Evolutionary conservation across 2,113 vertebrate genomes (phyloP).

Genomic region (Aramus guarauna): DNA sequence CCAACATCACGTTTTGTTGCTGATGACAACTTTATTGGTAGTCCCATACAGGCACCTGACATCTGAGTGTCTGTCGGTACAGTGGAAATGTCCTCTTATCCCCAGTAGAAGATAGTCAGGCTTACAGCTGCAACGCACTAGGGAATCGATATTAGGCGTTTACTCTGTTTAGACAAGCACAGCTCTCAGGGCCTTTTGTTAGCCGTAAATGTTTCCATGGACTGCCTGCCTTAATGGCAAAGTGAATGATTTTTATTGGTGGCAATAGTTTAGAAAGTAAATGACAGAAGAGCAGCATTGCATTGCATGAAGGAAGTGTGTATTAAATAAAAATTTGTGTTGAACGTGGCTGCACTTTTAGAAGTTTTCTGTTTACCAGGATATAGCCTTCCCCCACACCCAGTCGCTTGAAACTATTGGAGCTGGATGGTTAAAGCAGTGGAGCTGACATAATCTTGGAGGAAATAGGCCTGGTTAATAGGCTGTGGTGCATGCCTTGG

Average conservation of each 20-base stretch:
- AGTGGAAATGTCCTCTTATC: background rate
- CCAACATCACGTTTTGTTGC: background rate
- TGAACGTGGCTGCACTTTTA: background rate
- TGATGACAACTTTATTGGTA: background rate
- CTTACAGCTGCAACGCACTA: background rate
- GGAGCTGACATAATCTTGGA: background rate
- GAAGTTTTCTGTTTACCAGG: background rate
- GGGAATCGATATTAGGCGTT: background rate
- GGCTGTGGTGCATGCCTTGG: slow-evolving; percentile 33
- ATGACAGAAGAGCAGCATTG: background rate
- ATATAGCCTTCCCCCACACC: background rate
- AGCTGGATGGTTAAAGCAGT: background rate
- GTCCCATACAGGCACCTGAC: background rate
- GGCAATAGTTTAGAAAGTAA: background rate
- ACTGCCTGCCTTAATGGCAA: background rate
- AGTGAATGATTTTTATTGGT: background rate
- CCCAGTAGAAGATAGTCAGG: background rate
- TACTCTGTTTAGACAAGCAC: background rate
- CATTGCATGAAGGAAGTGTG: background rate
- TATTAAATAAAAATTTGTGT: background rate
- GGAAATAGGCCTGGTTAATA: slow-evolving; percentile 17
- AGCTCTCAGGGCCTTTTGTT: background rate
- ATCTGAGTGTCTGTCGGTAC: background rate
- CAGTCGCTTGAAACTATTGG: background rate
- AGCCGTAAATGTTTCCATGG: background rate